Conservation (phyloP, 2,888 invertebrate species). For the Panzeria rudis region DNA sequence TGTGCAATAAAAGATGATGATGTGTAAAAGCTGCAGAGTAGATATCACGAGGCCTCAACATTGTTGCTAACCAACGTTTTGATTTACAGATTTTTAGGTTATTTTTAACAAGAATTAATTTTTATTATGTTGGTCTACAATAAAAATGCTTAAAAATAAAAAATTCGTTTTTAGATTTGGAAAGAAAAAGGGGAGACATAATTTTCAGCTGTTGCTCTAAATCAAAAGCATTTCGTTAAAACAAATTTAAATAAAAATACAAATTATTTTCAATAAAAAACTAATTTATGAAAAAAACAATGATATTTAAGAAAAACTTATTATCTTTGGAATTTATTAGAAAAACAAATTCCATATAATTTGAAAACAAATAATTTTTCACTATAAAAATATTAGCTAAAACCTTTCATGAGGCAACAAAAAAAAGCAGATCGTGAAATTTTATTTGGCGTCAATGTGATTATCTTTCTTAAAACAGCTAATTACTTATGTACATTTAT, state of each 20-base stretch:
- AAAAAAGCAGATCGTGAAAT: slow-evolving; percentile 60
- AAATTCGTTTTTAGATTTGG: slow-evolving; percentile 1
- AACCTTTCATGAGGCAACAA: background rate
- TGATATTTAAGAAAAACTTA: background rate
- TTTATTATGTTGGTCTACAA: slow-evolving; percentile 10
- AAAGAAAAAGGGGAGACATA: background rate
- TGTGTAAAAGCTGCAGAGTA: slow-evolving; percentile 1
- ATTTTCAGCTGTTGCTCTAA: slow-evolving; percentile 68
- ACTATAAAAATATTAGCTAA: background rate
- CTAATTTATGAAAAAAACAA: background rate
- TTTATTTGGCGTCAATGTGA: slow-evolving; percentile 69
- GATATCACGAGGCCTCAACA: background rate
- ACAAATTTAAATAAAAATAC: background rate
- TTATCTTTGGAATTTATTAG: too few species aligned
- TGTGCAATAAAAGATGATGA: slow-evolving; percentile 29
- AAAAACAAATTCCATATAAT: background rate
- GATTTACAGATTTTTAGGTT: background rate
- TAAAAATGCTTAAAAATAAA: slow-evolving; percentile 19
- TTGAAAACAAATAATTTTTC: background rate
- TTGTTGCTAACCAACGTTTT: slow-evolving; percentile 24
- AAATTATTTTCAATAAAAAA: background rate
- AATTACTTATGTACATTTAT: slow-evolving; percentile 65
- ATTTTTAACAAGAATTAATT: slow-evolving; percentile 19
- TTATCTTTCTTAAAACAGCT: slow-evolving; percentile 61
- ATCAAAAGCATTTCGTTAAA: slow-evolving; percentile 37